Conservation (phyloP, 2,797 vertebrate species). For the Hippocampus kuda region DNA sequence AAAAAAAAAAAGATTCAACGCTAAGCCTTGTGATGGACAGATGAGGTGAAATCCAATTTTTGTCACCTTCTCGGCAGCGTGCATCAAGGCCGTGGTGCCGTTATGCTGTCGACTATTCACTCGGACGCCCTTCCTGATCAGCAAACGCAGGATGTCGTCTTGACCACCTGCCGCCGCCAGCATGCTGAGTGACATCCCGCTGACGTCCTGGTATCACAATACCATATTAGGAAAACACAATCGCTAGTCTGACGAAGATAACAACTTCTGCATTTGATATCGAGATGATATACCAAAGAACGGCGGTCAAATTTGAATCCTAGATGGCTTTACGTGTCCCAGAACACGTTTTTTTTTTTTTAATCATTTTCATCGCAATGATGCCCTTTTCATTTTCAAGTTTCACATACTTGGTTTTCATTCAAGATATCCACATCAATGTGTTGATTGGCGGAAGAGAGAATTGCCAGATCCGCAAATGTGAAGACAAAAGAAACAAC, state of each 20-base stretch:
- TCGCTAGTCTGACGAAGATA: neutral
- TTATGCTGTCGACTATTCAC: conserved; percentile 89
- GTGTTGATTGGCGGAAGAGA: neutral
- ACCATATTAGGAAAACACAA: neutral
- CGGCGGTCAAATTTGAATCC: too few relatives aligned
- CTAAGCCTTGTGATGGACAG: neutral
- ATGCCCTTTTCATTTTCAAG: too few relatives aligned
- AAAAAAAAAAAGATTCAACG: neutral
- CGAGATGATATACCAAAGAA: too few relatives aligned
- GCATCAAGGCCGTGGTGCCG: conserved; percentile 90
- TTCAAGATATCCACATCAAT: neutral
- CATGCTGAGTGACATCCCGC: conserved; percentile 93
- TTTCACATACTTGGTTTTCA: too few relatives aligned
- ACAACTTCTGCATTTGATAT: neutral
- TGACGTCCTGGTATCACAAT: conserved; percentile 72
- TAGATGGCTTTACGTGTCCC: too few relatives aligned
- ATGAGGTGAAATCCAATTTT: neutral
- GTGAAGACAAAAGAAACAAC: neutral
- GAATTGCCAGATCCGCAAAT: neutral
- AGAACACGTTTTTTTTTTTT: too few relatives aligned
- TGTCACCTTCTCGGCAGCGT: conserved; percentile 90
- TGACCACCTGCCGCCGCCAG: conserved; percentile 91
- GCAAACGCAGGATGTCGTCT: conserved; percentile 85
- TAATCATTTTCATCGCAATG: too few relatives aligned
- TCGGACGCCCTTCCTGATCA: conserved; percentile 88